A percentile compares a stretch with the other conserved stretches of the same genome.
These are phyloP conservation scores for Corythornis vintsioides DNA, from an alignment of 2,113 vertebrate genomes.

Conservation along the genomic window DNA sequence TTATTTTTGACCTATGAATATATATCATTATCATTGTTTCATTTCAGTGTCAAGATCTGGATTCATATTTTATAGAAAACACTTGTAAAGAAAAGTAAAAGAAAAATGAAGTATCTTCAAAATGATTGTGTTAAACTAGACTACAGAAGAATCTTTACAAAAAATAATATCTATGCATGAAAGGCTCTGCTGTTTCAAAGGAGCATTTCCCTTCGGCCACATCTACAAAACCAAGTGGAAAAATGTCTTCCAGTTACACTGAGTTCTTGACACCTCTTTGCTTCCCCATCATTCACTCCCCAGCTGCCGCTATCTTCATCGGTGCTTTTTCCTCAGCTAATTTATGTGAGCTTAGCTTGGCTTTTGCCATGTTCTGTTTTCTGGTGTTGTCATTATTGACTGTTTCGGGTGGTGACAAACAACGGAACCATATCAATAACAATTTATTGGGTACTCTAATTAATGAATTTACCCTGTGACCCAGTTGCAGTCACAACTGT, in stretches of 20 bases:
- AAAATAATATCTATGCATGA: neutral
- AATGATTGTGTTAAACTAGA: neutral
- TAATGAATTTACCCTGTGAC: constrained; percentile 35
- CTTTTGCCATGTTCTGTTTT: neutral
- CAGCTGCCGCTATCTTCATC: accelerated
- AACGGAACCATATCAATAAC: constrained; percentile 12
- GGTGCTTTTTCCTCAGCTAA: neutral
- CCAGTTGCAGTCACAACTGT: neutral
- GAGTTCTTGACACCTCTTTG: neutral
- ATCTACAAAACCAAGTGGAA: constrained; percentile 7
- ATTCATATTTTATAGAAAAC: neutral
- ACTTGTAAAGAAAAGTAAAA: neutral
- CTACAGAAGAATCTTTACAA: neutral
- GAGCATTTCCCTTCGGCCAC: neutral
- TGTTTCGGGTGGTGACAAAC: constrained; percentile 29
- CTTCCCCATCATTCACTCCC: neutral
- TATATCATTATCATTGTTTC: neutral
- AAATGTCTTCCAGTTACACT: neutral
- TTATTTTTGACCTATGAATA: neutral
- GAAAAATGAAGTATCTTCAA: neutral
- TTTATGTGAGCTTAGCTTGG: neutral
- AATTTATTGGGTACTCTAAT: constrained; percentile 59
- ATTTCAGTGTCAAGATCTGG: neutral
- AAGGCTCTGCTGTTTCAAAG: constrained; percentile 29
- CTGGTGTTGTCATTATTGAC: constrained; percentile 24